These are phyloP conservation scores for Periophthalmus modestus DNA, from an alignment of 2,113 vertebrate genomes.

Conservation along the genomic window DNA sequence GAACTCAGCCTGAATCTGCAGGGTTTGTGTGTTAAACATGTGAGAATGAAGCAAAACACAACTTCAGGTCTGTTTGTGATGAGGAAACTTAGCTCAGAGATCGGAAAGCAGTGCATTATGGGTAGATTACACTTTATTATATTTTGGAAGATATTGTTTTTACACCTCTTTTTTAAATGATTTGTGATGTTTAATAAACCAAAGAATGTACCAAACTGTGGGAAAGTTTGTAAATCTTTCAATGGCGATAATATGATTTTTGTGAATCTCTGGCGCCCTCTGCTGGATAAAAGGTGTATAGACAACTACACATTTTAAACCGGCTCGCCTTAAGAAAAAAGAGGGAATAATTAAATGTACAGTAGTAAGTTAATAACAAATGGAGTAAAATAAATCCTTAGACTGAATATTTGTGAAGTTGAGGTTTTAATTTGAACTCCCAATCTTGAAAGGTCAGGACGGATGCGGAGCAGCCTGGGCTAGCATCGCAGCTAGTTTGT, in stretches of 20 bases:
- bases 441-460: slow-evolving; percentile 15
- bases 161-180: background rate
- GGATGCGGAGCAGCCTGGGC: background rate
- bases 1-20: too few species aligned
- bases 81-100: too few species aligned
- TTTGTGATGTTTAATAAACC: too few species aligned
- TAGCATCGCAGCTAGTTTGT: background rate
- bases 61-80: too few species aligned
- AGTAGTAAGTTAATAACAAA: background rate
- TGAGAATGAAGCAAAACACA: too few species aligned
- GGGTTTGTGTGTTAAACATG: too few species aligned
- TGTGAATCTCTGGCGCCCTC: slow-evolving; percentile 50
- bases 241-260: background rate
- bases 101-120: too few species aligned
- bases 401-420: background rate
- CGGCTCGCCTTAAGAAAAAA: background rate
- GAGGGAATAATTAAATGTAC: background rate
- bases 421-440: slow-evolving; percentile 53
- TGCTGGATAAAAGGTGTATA: slow-evolving; percentile 39
- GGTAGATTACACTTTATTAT: too few species aligned
- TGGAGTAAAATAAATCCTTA: background rate
- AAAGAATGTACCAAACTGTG: too few species aligned
- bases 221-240: too few species aligned
- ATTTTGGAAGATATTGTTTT: too few species aligned
- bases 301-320: background rate